phyloP scores from a whole-genome alignment of 1,140 invertebrate species.

The Subanguina moxae region DNA sequence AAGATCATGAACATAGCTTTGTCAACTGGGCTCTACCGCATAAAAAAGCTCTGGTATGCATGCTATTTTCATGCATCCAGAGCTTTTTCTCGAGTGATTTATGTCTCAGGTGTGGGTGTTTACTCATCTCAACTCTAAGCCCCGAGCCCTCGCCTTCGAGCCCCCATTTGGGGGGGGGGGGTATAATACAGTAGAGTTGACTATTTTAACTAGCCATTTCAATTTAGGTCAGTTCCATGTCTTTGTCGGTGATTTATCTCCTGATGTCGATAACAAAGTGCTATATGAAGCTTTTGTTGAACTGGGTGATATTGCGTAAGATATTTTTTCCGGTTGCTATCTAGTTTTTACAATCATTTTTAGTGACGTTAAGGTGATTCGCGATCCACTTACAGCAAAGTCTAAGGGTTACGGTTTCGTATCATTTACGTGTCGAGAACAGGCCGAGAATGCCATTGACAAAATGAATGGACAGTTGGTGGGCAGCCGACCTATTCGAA shows the following conservation, averaged over 20 bases:
- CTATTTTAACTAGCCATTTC: background rate
- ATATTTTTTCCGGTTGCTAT: constrained; percentile 33
- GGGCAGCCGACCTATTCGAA: constrained; percentile 92
- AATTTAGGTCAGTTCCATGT: constrained; percentile 83
- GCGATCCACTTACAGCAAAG: constrained; percentile 94
- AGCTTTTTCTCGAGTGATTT: too few species aligned
- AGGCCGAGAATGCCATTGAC: constrained; percentile 93
- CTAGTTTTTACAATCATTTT: background rate
- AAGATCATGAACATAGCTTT: too few species aligned
- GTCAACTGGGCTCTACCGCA: too few species aligned
- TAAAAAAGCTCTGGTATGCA: too few species aligned
- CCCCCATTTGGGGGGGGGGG: too few species aligned
- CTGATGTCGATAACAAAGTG: constrained; percentile 94
- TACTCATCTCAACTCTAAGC: too few species aligned
- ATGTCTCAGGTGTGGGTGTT: too few species aligned
- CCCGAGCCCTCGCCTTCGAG: too few species aligned
- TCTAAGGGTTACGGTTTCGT: constrained; percentile 99
- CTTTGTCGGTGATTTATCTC: constrained; percentile 97
- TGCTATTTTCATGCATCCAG: too few species aligned
- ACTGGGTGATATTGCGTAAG: constrained; percentile 92
- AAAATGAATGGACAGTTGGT: constrained; percentile 99
- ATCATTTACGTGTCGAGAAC: constrained; percentile 97
- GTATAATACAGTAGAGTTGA: too few species aligned
- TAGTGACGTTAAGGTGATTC: constrained; percentile 95
- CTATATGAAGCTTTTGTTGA: constrained; percentile 93